phyloP scores from a whole-genome alignment of 2,888 invertebrate species.

The Leptodirus hochenwartii region DNA sequence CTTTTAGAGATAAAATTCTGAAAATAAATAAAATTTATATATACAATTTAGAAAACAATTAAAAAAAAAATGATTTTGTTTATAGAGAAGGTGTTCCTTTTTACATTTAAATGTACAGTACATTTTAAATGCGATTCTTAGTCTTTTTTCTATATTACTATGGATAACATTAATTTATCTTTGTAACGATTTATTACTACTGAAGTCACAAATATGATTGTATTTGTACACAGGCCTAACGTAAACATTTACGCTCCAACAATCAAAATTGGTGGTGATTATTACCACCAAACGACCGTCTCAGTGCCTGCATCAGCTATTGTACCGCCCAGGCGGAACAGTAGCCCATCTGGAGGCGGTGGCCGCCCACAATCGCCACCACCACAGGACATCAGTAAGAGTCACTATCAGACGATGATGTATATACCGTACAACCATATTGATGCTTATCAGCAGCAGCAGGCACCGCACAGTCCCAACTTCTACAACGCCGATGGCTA shows the following conservation, averaged over 20 bases:
- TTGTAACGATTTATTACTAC: no score
- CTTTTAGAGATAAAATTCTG: no score
- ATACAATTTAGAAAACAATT: no score
- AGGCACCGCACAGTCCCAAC: slow-evolving; percentile 14
- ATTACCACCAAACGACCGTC: no score
- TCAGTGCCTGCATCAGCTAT: no score
- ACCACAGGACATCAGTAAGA: slow-evolving; percentile 36
- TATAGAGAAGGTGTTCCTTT: no score
- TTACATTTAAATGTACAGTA: no score
- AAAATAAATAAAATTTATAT: no score
- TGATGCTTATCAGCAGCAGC: slow-evolving; percentile 20
- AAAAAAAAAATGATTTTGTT: no score
- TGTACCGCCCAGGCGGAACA: slow-evolving; percentile 18
- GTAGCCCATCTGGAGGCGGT: slow-evolving; percentile 20
- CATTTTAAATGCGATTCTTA: no score
- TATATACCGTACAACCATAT: slow-evolving; percentile 46
- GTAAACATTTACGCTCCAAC: slow-evolving; percentile 19
- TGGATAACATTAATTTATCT: no score
- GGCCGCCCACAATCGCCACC: slow-evolving; percentile 51
- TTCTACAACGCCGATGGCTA: slow-evolving; percentile 19
- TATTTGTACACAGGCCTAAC: slow-evolving; percentile 14
- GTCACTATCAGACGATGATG: slow-evolving; percentile 48
- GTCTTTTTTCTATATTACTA: no score
- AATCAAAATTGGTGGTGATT: slow-evolving; percentile 20
- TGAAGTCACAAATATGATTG: background rate